These are phyloP conservation scores for Nasonia vitripennis DNA, from an alignment of 1,140 invertebrate genomes.

Conservation along the genomic window DNA sequence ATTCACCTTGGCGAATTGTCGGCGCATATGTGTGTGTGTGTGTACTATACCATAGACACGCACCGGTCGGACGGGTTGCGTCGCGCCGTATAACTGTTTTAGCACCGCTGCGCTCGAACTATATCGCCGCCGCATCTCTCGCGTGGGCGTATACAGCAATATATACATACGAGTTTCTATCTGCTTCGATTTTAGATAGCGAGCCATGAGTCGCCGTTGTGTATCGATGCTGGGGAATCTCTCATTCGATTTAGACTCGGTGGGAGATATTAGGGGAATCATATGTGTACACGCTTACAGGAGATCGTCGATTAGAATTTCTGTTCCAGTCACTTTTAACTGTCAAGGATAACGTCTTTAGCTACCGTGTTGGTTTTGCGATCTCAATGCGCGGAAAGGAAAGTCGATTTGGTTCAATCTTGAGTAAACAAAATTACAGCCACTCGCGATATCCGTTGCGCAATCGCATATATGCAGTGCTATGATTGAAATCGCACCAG, in stretches of 20 bases:
- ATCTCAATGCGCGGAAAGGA: not conserved
- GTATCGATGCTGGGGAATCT: not conserved
- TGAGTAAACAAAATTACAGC: not conserved
- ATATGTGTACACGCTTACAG: too few species aligned
- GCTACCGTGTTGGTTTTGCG: not conserved
- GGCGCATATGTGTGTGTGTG: not conserved
- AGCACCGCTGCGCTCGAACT: not conserved
- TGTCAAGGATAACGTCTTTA: not conserved
- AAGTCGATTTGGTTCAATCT: not conserved
- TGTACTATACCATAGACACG: not conserved
- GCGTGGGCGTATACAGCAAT: not conserved
- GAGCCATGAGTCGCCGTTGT: not conserved
- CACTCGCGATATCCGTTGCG: not conserved
- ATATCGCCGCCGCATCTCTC: not conserved
- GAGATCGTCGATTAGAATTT: not conserved
- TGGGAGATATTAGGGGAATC: too few species aligned
- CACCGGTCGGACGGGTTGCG: not conserved
- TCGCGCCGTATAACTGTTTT: conserved; percentile 28
- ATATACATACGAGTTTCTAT: not conserved
- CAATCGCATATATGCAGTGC: not conserved
- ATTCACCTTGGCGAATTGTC: conserved; percentile 30
- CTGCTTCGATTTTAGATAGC: not conserved
- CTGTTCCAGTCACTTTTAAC: not conserved
- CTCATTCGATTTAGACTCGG: not conserved
- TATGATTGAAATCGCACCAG: too few species aligned